These are phyloP conservation scores for Neotoma lepida DNA, from an alignment of 2,113 vertebrate genomes.

Conservation along the genomic window DNA sequence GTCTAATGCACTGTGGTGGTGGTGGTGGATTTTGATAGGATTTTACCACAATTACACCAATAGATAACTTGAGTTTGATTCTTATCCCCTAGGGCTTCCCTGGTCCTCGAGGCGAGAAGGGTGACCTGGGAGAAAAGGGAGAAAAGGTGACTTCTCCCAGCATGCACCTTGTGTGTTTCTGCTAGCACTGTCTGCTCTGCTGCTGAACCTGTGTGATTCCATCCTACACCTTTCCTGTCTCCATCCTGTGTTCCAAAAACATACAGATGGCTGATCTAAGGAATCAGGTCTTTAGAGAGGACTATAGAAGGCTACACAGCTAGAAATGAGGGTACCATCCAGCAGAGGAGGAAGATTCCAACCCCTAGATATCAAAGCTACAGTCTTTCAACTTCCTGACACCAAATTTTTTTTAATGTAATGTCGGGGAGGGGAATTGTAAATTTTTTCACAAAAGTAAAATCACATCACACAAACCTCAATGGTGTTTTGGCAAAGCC, in stretches of 20 bases:
- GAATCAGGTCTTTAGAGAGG: conserved; percentile 40
- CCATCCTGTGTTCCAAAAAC: conserved; percentile 84
- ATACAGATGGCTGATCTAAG: conserved; percentile 34
- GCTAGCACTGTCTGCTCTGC: conserved; percentile 70
- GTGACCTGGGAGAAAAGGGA: conserved; percentile 97
- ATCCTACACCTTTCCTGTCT: conserved; percentile 43
- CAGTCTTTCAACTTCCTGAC: conserved; percentile 1
- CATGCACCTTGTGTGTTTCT: conserved; percentile 68
- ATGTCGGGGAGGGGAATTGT: not conserved
- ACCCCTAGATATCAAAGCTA: not conserved
- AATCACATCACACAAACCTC: not conserved
- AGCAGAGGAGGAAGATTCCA: not conserved
- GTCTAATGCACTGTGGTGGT: conserved; percentile 20
- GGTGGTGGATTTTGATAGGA: not conserved
- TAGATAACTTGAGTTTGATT: conserved; percentile 80
- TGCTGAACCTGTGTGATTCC: conserved; percentile 52
- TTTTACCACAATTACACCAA: conserved; percentile 54
- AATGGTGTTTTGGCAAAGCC: not conserved
- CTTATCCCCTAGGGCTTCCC: conserved; percentile 93
- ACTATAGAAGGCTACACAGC: not conserved
- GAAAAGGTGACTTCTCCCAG: conserved; percentile 94
- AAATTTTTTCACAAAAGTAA: not conserved
- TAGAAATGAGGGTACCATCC: not conserved
- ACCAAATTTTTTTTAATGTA: not conserved
- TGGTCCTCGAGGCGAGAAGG: conserved; percentile 97